Evolutionary conservation across 2,888 invertebrate genomes (phyloP).

Genomic region (Priocnemis perturbator): DNA sequence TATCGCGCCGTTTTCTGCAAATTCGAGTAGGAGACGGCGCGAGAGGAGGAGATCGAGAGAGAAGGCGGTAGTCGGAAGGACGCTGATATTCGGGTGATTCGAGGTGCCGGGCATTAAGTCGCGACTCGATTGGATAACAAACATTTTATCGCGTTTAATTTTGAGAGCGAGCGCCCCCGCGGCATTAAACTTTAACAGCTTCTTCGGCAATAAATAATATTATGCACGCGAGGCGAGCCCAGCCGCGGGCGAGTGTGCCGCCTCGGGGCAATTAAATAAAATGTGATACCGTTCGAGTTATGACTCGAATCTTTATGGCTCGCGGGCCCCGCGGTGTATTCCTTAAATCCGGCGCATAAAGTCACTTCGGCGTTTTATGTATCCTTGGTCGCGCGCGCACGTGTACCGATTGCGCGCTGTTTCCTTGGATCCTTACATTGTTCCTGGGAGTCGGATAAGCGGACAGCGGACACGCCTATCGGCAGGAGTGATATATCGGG

Average conservation of each 20-base stretch:
- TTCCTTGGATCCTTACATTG: no score
- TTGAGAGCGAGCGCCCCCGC: constrained; percentile 64
- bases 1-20: constrained; percentile 46
- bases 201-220: constrained; percentile 75
- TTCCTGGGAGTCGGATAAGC: no score
- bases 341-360: constrained; percentile 72
- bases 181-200: constrained; percentile 73
- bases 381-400: constrained; percentile 13
- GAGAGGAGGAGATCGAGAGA: neutral
- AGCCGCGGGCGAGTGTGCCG: neutral
- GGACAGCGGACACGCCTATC: no score
- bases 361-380: constrained; percentile 55
- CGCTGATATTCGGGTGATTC: no score
- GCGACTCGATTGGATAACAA: constrained; percentile 70
- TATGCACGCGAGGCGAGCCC: constrained; percentile 63
- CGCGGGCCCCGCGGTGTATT: constrained; percentile 69
- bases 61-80: neutral
- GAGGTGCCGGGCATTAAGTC: no score
- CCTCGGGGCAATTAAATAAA: constrained; percentile 73
- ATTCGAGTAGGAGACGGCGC: constrained; percentile 41
- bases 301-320: constrained; percentile 75
- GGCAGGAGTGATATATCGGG: no score
- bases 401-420: no score
- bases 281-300: constrained; percentile 74
- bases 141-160: constrained; percentile 75